phyloP scores from a whole-genome alignment of 2,888 invertebrate genomes.

The Marronus borbonicus region DNA sequence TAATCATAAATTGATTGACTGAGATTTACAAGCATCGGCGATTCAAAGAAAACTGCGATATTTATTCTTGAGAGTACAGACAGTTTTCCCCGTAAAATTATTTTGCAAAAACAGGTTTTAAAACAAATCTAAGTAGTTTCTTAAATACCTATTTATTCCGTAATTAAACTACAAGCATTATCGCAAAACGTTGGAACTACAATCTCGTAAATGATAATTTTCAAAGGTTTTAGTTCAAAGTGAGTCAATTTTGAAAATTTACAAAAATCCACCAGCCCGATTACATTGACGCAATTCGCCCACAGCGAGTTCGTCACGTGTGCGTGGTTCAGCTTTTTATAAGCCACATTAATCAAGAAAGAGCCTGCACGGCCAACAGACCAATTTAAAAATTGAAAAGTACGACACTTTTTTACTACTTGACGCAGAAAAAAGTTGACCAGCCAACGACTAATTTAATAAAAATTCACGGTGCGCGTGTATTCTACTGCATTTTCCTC shows the following conservation, averaged over 20 bases:
- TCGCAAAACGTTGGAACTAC: not conserved
- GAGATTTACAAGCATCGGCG: no score
- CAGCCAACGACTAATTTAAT: not conserved
- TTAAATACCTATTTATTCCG: not conserved
- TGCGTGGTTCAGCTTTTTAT: constrained; percentile 37
- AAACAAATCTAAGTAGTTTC: not conserved
- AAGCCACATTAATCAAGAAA: constrained; percentile 41
- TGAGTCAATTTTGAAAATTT: constrained; percentile 42
- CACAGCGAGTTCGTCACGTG: constrained; percentile 25
- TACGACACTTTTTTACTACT: not conserved
- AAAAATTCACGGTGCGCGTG: not conserved
- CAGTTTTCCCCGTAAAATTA: no score
- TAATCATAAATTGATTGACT: no score
- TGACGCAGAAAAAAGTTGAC: not conserved
- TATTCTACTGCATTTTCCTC: constrained; percentile 16
- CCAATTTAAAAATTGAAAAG: constrained; percentile 6
- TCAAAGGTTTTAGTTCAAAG: constrained; percentile 18
- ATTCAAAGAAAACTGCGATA: no score
- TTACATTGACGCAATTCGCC: constrained; percentile 42
- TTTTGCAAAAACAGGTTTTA: no score
- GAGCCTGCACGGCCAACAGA: constrained; percentile 1
- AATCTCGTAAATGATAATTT: not conserved
- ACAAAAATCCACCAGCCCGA: constrained; percentile 32
- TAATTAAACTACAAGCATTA: not conserved
- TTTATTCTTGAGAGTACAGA: no score